Evolutionary conservation across 2,888 invertebrate genomes (phyloP).

Genomic region (Drosophila vallismaia): DNA sequence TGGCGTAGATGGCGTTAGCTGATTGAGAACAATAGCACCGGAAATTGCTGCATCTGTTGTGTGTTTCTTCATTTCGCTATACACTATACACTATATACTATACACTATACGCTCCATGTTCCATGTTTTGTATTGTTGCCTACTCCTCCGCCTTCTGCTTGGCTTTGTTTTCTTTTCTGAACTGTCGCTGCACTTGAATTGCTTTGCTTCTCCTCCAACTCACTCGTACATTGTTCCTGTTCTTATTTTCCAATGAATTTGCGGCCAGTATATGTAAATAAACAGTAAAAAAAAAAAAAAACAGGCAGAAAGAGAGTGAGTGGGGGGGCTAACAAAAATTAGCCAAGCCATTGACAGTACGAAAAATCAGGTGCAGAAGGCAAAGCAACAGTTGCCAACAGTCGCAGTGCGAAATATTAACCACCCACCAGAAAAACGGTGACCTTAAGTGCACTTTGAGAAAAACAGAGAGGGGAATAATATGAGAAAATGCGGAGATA

Average conservation of each 20-base stretch:
- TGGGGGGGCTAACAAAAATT: neutral
- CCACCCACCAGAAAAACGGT: neutral
- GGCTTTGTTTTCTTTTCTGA: constrained; percentile 33
- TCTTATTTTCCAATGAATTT: constrained; percentile 29
- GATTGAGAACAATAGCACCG: constrained; percentile 75
- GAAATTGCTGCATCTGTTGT: constrained; percentile 75
- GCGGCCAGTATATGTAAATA: constrained; percentile 17
- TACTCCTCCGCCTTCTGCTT: constrained; percentile 33
- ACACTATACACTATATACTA: constrained; percentile 12
- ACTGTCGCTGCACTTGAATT: constrained; percentile 62
- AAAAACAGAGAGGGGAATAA: no score
- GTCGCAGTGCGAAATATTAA: constrained; percentile 8
- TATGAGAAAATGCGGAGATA: neutral
- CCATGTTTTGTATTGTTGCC: constrained; percentile 22
- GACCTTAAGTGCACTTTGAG: no score
- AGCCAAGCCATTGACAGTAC: neutral
- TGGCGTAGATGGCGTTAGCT: constrained; percentile 65
- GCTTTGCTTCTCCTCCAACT: neutral
- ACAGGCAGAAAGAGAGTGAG: constrained; percentile 1
- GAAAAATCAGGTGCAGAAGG: constrained; percentile 19
- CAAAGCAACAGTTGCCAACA: constrained; percentile 24
- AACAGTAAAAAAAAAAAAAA: neutral
- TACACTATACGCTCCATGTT: constrained; percentile 24
- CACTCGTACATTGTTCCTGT: constrained; percentile 12
- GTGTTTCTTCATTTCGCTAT: constrained; percentile 39